Evolutionary conservation across 1,140 invertebrate species (phyloP).

Genomic region (Lepeophtheirus salmonis): DNA sequence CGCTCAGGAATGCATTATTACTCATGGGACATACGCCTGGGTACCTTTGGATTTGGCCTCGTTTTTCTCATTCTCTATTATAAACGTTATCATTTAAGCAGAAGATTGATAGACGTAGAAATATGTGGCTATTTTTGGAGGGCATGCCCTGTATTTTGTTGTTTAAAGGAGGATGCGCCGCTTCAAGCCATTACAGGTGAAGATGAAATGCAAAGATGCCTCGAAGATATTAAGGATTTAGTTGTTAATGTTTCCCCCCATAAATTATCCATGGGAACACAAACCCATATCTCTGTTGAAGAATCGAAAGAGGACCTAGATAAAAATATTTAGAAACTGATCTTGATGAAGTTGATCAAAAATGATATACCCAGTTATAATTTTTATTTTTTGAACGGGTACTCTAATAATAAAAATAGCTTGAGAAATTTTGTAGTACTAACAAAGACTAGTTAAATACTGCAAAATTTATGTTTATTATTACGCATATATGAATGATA

Average conservation of each 20-base stretch:
- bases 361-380: too few relatives aligned
- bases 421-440: too few relatives aligned
- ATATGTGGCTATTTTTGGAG: background rate
- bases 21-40: conserved; percentile 1
- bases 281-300: background rate
- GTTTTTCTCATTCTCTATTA: background rate
- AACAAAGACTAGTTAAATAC: too few relatives aligned
- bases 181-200: background rate
- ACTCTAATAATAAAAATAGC: too few relatives aligned
- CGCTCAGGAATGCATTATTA: conserved; percentile 3
- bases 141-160: background rate
- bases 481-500: too few relatives aligned
- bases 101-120: background rate
- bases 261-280: background rate
- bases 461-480: too few relatives aligned
- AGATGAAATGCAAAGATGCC: background rate
- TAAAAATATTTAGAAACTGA: background rate
- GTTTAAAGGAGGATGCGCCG: background rate
- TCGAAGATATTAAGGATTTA: background rate
- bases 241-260: background rate
- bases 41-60: background rate
- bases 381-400: too few relatives aligned
- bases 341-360: background rate
- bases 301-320: background rate
- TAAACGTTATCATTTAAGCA: background rate